Evolutionary conservation across 2,797 vertebrate genomes (phyloP).

Genomic region (Sebastiscus albofasciatus): DNA sequence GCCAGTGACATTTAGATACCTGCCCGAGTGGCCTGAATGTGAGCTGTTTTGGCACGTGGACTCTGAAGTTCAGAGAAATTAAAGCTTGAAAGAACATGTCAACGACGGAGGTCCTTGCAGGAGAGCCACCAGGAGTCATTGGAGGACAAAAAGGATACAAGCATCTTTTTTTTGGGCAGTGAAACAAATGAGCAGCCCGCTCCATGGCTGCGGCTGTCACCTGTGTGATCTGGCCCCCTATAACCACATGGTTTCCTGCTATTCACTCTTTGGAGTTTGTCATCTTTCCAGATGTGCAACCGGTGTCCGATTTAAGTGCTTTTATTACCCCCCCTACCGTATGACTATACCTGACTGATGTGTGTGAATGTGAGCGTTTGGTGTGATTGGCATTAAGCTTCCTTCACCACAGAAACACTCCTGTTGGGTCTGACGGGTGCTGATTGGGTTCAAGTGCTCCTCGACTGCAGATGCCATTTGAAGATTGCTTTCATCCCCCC

Average conservation of each 20-base stretch:
- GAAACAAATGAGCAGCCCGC: constrained; percentile 54
- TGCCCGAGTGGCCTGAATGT: constrained; percentile 13
- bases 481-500: constrained; percentile 74
- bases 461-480: constrained; percentile 71
- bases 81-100: constrained; percentile 7
- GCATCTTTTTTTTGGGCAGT: constrained; percentile 39
- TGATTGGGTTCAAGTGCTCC: constrained; percentile 80
- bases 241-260: constrained; percentile 34
- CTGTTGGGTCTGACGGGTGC: constrained; percentile 64
- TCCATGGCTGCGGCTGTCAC: constrained; percentile 17
- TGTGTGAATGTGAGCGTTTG: constrained; percentile 50
- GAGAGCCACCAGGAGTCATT: constrained; percentile 26
- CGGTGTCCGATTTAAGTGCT: constrained; percentile 30
- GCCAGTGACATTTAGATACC: constrained; percentile 39
- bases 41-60: constrained; percentile 9
- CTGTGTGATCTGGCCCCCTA: constrained; percentile 42
- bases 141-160: constrained; percentile 25
- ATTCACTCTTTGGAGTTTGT: constrained; percentile 18
- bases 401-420: constrained; percentile 48
- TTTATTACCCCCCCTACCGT: constrained; percentile 29
- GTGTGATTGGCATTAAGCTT: constrained; percentile 69
- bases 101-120: neutral
- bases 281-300: constrained; percentile 29
- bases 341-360: constrained; percentile 49
- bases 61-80: constrained; percentile 34